Percentiles rank a stretch among this genome's conserved stretches.
Conservation (phyloP, 2,113 vertebrate species). For the Enhydra lutris region DNA sequence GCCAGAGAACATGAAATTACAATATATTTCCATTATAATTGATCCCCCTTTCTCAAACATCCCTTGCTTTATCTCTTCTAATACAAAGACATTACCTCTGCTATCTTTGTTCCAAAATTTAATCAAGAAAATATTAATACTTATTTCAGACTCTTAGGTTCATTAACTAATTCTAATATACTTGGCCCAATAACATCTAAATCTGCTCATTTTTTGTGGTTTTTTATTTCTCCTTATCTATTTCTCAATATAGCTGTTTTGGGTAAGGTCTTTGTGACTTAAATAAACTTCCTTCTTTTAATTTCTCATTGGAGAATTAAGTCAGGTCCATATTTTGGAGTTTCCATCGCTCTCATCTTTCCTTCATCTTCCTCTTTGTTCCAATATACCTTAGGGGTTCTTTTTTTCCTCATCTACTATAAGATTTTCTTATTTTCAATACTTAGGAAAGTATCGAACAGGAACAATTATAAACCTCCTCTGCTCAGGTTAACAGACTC, state of each 20-base stretch:
- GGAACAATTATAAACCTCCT: not conserved
- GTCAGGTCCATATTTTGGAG: not conserved
- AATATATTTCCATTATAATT: not conserved
- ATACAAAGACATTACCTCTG: not conserved
- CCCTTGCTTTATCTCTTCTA: not conserved
- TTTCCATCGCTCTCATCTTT: not conserved
- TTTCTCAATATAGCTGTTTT: not conserved
- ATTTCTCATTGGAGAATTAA: not conserved
- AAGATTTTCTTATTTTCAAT: not conserved
- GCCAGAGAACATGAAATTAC: not conserved
- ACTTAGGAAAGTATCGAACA: too few relatives aligned
- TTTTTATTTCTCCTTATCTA: not conserved
- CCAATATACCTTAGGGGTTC: not conserved
- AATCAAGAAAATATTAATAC: not conserved
- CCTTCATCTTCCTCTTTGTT: not conserved
- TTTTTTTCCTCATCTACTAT: not conserved
- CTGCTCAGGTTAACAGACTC: not conserved
- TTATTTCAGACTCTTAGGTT: not conserved
- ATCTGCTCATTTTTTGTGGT: not conserved
- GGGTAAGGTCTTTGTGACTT: not conserved
- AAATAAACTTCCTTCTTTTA: slow-evolving; percentile 23
- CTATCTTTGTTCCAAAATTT: slow-evolving; percentile 6
- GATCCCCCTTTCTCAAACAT: not conserved
- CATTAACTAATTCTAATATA: not conserved
- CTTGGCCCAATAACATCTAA: not conserved